Percentiles rank a stretch among this genome's conserved stretches.
These are phyloP conservation scores for Neuroscelio doddi DNA, from an alignment of 2,888 invertebrate genomes.

Conservation along the genomic window DNA sequence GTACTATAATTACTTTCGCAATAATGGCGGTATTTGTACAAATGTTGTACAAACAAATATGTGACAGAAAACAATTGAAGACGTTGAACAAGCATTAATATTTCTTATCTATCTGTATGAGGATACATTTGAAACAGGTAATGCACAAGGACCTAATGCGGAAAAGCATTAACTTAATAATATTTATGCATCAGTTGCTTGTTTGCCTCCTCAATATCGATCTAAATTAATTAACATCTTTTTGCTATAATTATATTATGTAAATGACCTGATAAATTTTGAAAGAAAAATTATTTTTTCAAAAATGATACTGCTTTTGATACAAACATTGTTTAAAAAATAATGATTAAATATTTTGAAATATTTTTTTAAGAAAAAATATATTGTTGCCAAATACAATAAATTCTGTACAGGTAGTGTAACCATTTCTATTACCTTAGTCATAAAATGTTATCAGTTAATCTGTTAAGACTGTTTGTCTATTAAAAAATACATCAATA, in stretches of 20 bases:
- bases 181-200: constrained; percentile 26
- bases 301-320: constrained; percentile 13
- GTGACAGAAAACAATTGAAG: constrained; percentile 15
- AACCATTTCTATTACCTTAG: too few species aligned
- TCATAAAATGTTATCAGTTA: too few species aligned
- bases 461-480: too few species aligned
- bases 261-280: constrained; percentile 1
- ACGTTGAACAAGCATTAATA: constrained; percentile 9
- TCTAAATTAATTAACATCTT: constrained; percentile 27
- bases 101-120: constrained; percentile 32
- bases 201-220: constrained; percentile 28
- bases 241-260: constrained; percentile 19
- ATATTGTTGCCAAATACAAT: too few species aligned
- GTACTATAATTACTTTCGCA: constrained; percentile 11
- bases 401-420: too few species aligned
- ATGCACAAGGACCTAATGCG: constrained; percentile 40
- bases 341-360: too few species aligned
- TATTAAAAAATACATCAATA: too few species aligned
- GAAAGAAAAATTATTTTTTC: constrained; percentile 19
- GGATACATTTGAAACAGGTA: constrained; percentile 37
- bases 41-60: constrained; percentile 13
- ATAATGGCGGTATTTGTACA: not conserved
- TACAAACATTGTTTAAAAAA: too few species aligned
- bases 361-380: too few species aligned
- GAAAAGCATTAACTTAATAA: constrained; percentile 31